These are phyloP conservation scores for Drosophila sordidapex DNA, from an alignment of 2,888 invertebrate species.

Conservation along the genomic window DNA sequence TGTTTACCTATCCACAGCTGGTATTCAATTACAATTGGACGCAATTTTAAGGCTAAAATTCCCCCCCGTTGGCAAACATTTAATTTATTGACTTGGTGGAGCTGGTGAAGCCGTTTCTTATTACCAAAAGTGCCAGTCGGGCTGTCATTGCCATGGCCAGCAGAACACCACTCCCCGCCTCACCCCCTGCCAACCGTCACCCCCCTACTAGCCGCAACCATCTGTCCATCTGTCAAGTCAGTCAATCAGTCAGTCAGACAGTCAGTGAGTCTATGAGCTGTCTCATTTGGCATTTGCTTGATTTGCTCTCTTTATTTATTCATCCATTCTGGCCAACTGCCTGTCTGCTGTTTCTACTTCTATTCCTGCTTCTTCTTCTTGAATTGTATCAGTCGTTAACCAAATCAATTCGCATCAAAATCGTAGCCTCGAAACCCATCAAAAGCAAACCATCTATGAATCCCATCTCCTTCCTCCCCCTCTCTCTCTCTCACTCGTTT, in stretches of 20 bases:
- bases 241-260: constrained; percentile 48
- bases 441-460: constrained; percentile 43
- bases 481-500: neutral
- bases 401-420: constrained; percentile 75
- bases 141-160: constrained; percentile 53
- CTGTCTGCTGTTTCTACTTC: constrained; percentile 1
- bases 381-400: constrained; percentile 66
- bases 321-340: constrained; percentile 62
- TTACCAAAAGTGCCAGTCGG: constrained; percentile 50
- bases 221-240: constrained; percentile 46
- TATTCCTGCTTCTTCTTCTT: constrained; percentile 3
- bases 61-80: constrained; percentile 41
- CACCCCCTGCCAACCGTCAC: no score
- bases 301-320: constrained; percentile 78
- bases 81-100: constrained; percentile 58
- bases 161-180: neutral
- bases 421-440: constrained; percentile 58
- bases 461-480: neutral
- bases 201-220: constrained; percentile 6
- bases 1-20: constrained; percentile 40
- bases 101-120: constrained; percentile 51
- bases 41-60: constrained; percentile 10
- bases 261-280: constrained; percentile 65
- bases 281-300: constrained; percentile 76
- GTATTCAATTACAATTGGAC: constrained; percentile 49